Evolutionary conservation across 1,140 invertebrate genomes (phyloP), one percentile per base, ranked within the genome.

Genomic region (Melitaea cinxia): DNA sequence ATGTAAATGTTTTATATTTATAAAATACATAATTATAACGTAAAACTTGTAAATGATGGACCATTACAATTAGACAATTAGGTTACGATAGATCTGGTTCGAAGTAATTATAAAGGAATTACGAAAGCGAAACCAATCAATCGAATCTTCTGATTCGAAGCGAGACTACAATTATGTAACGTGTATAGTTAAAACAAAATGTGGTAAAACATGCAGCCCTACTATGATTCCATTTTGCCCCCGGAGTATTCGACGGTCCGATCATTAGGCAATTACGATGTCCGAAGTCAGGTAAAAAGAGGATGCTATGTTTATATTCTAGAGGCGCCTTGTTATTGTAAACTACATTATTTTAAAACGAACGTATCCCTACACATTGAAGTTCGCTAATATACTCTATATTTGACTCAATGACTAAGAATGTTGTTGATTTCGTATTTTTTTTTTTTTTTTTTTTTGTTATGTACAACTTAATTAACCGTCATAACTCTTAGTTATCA

Each of bases 251-350:
- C 39, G 39, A 39, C 54, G 42, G 45, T 28, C 71, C 73, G 71
- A 65, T 75, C 66, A 74, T 76, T 82, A 75, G 68, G 58, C 72
- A 77, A 82, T 80, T 80, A 75, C 52, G 24, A 42, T 77, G 72
- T 66, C 45, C 33, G 33, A 50, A 37, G 52, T 70, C 77, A 73
- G 77, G 79, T 79, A 82, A 72, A 68, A 67, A 67, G 49, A 45
- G 49, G 30, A 52, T 60, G 58, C 52, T 60, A 52, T 60, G 30
- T 60, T 60, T 60, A 52, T 50, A 24, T 24, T 47, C 15, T 9
- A 37, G 30, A 37, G 47, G 58, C 47, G 47, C 58, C 47, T 17
- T 37, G 28, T 37, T 52, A 21, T 47, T 47, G 19, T 52, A 39
- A 28, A 21, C 39, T 7, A 23, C 10, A 58, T 58, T 30, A 14